A percentile compares a stretch with the other conserved stretches of the same genome.
Conservation (phyloP, 2,888 invertebrate genomes). For the Agriopis leucophaearia region DNA sequence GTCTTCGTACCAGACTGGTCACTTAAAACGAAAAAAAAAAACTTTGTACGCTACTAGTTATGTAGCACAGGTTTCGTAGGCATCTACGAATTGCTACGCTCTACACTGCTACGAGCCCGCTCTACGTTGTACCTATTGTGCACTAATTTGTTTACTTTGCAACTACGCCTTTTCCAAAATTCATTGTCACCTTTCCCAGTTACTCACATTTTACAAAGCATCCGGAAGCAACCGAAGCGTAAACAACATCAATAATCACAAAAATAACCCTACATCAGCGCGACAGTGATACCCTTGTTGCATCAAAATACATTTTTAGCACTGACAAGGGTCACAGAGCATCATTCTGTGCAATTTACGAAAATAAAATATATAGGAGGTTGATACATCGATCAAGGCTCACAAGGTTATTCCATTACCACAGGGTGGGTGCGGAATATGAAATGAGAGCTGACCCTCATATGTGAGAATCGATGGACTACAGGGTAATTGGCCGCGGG, state of each 20-base stretch:
- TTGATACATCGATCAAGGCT: slow-evolving; percentile 70
- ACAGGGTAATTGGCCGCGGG: slow-evolving; percentile 58
- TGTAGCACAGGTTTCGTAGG: too few relatives aligned
- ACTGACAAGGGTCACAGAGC: slow-evolving; percentile 75
- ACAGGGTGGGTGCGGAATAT: slow-evolving; percentile 72
- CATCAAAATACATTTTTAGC: slow-evolving; percentile 64
- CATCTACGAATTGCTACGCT: too few relatives aligned
- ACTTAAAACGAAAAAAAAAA: too few relatives aligned
- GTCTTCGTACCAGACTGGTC: too few relatives aligned
- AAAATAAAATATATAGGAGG: slow-evolving; percentile 76
- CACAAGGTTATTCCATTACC: slow-evolving; percentile 84
- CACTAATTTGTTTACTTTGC: background rate
- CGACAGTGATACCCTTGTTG: slow-evolving; percentile 45
- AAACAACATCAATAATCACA: slow-evolving; percentile 22
- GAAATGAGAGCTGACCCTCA: slow-evolving; percentile 76
- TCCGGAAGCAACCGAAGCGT: slow-evolving; percentile 2
- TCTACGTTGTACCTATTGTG: background rate
- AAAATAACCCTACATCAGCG: slow-evolving; percentile 33
- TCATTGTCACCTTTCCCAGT: background rate
- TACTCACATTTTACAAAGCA: slow-evolving; percentile 4
- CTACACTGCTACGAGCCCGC: background rate
- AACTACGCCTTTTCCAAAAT: background rate
- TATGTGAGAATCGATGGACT: slow-evolving; percentile 48
- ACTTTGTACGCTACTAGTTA: too few relatives aligned
- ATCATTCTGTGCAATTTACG: slow-evolving; percentile 78